Percentiles rank a stretch among this genome's conserved stretches.
Conservation (phyloP, 2,113 vertebrate species). For the Notarius quadriscutis region DNA sequence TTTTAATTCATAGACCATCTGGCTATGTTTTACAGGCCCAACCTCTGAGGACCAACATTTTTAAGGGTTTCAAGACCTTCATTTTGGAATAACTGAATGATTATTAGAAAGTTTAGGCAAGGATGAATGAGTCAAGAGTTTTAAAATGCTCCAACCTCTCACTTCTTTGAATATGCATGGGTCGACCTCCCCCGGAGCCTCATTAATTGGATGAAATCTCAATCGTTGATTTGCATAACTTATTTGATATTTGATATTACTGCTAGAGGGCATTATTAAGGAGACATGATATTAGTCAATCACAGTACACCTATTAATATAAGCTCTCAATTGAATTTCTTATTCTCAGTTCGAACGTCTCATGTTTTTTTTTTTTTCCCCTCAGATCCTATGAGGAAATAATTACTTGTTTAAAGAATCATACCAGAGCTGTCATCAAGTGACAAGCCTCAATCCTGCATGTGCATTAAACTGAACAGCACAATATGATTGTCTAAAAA, state of each 20-base stretch:
- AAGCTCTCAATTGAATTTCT: constrained; percentile 49
- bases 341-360: constrained; percentile 53
- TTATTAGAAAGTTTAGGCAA: constrained; percentile 28
- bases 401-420: neutral
- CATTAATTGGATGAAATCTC: constrained; percentile 59
- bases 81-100: neutral
- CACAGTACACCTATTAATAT: constrained; percentile 45
- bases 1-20: neutral
- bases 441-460: neutral
- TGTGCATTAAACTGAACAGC: neutral
- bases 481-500: constrained; percentile 27
- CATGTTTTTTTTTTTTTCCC: neutral
- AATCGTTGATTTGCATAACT: constrained; percentile 58
- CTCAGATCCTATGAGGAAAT: neutral
- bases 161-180: constrained; percentile 39
- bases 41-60: neutral
- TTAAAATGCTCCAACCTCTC: constrained; percentile 39
- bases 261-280: constrained; percentile 57
- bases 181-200: constrained; percentile 47
- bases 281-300: constrained; percentile 51
- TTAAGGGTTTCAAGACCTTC: neutral
- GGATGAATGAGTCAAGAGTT: constrained; percentile 28
- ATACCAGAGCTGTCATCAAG: constrained; percentile 5
- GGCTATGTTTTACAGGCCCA: neutral
- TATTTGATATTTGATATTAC: constrained; percentile 56